Evolutionary conservation across 2,797 vertebrate species (phyloP).

Genomic region (Sebastolobus alascanus): DNA sequence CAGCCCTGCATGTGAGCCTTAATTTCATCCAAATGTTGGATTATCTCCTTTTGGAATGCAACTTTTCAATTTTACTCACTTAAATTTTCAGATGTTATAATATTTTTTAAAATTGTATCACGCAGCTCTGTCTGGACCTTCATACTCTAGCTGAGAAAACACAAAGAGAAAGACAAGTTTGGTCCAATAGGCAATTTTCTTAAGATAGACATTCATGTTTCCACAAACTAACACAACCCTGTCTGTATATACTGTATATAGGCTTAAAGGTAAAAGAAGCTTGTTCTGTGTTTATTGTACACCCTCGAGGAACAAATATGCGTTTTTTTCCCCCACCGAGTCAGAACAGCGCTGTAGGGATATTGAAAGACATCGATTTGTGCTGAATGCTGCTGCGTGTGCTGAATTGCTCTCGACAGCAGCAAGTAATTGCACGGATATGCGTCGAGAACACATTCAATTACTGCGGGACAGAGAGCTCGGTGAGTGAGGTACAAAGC

Average conservation of each 20-base stretch:
- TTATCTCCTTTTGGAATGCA: background rate
- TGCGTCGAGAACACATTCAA: slow-evolving; percentile 66
- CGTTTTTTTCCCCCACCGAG: slow-evolving; percentile 19
- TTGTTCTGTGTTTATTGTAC: slow-evolving; percentile 53
- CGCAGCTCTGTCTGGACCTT: background rate
- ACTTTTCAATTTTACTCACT: background rate
- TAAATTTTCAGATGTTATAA: background rate
- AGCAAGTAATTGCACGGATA: slow-evolving; percentile 57
- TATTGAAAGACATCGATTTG: slow-evolving; percentile 56
- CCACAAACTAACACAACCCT: background rate
- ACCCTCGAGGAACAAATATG: slow-evolving; percentile 37
- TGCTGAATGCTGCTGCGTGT: slow-evolving; percentile 57
- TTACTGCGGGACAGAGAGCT: slow-evolving; percentile 65
- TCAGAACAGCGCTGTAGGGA: slow-evolving; percentile 35
- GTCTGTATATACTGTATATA: background rate
- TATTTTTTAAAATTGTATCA: background rate
- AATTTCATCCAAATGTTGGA: background rate
- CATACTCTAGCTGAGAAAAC: slow-evolving; percentile 12
- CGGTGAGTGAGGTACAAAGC: slow-evolving; percentile 30
- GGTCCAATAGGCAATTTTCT: slow-evolving; percentile 34
- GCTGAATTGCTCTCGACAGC: slow-evolving; percentile 60
- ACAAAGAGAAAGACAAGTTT: slow-evolving; percentile 25
- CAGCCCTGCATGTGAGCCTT: background rate
- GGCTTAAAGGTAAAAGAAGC: slow-evolving; percentile 21
- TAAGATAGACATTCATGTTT: slow-evolving; percentile 41